A percentile compares a stretch with the other conserved stretches of the same genome.
phyloP scores from a whole-genome alignment of 1,140 invertebrate genomes.

The Drosophila prosaltans region DNA sequence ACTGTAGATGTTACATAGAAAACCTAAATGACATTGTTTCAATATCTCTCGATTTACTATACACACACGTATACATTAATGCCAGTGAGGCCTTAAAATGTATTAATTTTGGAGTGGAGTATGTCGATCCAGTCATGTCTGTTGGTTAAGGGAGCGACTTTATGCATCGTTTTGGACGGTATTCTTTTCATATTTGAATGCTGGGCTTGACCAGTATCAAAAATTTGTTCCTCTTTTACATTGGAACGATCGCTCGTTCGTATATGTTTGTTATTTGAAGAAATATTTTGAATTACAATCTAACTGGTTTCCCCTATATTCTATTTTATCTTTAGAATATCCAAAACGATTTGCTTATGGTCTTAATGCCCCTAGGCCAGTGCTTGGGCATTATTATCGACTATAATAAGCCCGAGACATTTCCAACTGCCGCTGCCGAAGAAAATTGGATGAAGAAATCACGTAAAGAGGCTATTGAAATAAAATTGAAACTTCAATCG shows the following conservation, averaged over 20 bases:
- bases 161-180: too few species aligned
- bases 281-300: not conserved
- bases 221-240: too few species aligned
- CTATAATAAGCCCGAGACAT: constrained; percentile 83
- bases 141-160: too few species aligned
- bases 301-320: not conserved
- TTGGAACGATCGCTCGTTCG: not conserved
- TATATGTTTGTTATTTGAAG: not conserved
- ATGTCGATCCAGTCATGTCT: too few species aligned
- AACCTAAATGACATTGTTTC: not conserved
- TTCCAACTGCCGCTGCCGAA: constrained; percentile 84
- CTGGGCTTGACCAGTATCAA: too few species aligned
- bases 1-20: constrained; percentile 5
- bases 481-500: constrained; percentile 84
- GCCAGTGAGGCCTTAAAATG: too few species aligned
- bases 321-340: constrained; percentile 29
- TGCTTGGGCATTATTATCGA: constrained; percentile 86
- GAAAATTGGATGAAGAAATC: constrained; percentile 86
- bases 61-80: too few species aligned
- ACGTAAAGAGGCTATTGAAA: constrained; percentile 84
- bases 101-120: too few species aligned
- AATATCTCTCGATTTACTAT: not conserved
- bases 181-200: too few species aligned
- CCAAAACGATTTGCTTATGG: constrained; percentile 84
- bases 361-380: constrained; percentile 85